Percentiles rank a stretch among this genome's conserved stretches.
Evolutionary conservation across 2,113 vertebrate genomes (phyloP).

Genomic region (Platichthys flesus): DNA sequence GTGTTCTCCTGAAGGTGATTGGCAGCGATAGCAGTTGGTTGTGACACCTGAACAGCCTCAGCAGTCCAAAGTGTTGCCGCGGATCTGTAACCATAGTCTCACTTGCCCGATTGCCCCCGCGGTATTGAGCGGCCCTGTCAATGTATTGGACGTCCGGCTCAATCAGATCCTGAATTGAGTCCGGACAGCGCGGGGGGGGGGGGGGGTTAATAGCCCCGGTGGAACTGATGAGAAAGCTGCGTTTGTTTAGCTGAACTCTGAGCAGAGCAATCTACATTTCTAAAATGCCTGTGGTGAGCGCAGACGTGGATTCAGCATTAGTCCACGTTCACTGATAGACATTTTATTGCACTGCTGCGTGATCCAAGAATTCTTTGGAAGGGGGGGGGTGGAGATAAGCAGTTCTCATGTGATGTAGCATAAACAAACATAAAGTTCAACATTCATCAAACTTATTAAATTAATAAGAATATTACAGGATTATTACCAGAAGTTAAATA

Average conservation of each 20-base stretch:
- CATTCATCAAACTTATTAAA: not conserved
- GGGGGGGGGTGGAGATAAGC: not conserved
- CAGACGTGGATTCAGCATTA: slow-evolving; percentile 58
- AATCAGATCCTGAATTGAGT: slow-evolving; percentile 54
- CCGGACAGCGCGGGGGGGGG: not conserved
- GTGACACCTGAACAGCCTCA: slow-evolving; percentile 64
- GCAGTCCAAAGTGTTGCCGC: slow-evolving; percentile 44
- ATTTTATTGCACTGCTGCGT: slow-evolving; percentile 26
- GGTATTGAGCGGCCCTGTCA: slow-evolving; percentile 50
- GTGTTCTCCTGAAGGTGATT: slow-evolving; percentile 47
- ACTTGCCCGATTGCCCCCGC: slow-evolving; percentile 53
- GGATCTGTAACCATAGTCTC: slow-evolving; percentile 45
- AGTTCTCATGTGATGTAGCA: not conserved
- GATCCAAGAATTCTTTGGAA: not conserved
- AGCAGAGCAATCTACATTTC: slow-evolving; percentile 48
- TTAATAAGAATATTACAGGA: not conserved
- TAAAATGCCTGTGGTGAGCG: slow-evolving; percentile 57
- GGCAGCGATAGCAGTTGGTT: slow-evolving; percentile 56
- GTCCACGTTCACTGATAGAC: slow-evolving; percentile 29
- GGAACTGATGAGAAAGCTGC: slow-evolving; percentile 47
- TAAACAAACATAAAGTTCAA: not conserved
- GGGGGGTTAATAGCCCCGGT: slow-evolving; percentile 26
- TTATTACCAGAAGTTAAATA: not conserved
- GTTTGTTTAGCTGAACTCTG: slow-evolving; percentile 49
- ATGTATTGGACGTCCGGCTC: slow-evolving; percentile 54